phyloP scores from a whole-genome alignment of 2,113 vertebrate species.

The Dinomys branickii region DNA sequence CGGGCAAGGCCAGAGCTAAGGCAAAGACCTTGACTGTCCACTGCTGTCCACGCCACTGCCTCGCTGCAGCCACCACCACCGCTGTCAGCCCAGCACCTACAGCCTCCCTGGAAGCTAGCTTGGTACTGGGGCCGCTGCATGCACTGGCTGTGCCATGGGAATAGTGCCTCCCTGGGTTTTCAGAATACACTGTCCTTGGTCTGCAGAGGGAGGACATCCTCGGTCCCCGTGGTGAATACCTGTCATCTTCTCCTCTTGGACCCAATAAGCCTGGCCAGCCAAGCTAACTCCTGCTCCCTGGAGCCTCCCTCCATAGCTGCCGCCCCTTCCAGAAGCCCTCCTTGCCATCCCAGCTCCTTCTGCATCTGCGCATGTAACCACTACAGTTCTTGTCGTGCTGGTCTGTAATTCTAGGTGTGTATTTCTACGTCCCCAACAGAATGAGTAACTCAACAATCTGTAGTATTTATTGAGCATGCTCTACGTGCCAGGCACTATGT shows the following conservation, averaged over 20 bases:
- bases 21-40: background rate
- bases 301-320: background rate
- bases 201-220: background rate
- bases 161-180: background rate
- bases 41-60: background rate
- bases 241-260: background rate
- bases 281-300: background rate
- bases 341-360: background rate
- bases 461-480: background rate
- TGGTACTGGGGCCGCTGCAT: background rate
- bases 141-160: background rate
- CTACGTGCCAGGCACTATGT: background rate
- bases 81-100: background rate
- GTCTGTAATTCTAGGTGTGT: background rate
- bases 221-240: background rate
- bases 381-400: background rate
- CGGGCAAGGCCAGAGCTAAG: background rate
- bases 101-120: background rate
- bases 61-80: rapidly evolving
- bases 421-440: background rate
- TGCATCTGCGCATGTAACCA: background rate
- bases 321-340: background rate
- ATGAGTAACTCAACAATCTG: background rate
- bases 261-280: background rate
- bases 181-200: background rate